Evolutionary conservation across 2,888 invertebrate genomes (phyloP).

Genomic region (Lymantria dispar): DNA sequence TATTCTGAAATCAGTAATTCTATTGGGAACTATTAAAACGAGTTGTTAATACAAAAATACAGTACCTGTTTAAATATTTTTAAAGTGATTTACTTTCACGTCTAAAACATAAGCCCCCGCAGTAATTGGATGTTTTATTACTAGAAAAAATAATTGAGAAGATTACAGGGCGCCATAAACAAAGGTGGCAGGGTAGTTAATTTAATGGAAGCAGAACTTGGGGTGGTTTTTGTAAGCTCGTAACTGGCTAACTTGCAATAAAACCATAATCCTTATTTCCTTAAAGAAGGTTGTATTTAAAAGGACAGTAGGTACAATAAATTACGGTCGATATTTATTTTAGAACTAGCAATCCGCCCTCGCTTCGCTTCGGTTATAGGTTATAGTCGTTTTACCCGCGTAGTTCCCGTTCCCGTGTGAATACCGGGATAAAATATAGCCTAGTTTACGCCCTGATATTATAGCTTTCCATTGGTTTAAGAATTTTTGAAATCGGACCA

Average conservation of each 20-base stretch:
- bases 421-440: too few species aligned
- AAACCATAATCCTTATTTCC: constrained; percentile 5
- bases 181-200: constrained; percentile 8
- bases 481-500: too few species aligned
- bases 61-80: background rate
- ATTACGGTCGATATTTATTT: background rate
- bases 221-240: constrained; percentile 1
- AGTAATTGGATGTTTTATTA: constrained; percentile 3
- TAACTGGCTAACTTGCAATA: constrained; percentile 2
- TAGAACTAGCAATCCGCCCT: too few species aligned
- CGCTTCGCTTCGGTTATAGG: too few species aligned
- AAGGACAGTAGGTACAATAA: background rate
- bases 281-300: constrained; percentile 1
- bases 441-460: too few species aligned
- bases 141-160: constrained; percentile 7
- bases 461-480: too few species aligned
- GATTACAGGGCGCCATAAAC: constrained; percentile 5
- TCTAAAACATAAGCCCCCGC: background rate
- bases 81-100: background rate
- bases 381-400: too few species aligned
- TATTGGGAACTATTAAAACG: too few species aligned
- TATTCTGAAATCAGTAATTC: too few species aligned
- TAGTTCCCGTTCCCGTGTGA: too few species aligned
- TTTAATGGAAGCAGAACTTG: constrained; percentile 5
- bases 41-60: too few species aligned